Base-by-base conservation (phyloP, 2,888 invertebrate species). In the Athalia cordata region DNA sequence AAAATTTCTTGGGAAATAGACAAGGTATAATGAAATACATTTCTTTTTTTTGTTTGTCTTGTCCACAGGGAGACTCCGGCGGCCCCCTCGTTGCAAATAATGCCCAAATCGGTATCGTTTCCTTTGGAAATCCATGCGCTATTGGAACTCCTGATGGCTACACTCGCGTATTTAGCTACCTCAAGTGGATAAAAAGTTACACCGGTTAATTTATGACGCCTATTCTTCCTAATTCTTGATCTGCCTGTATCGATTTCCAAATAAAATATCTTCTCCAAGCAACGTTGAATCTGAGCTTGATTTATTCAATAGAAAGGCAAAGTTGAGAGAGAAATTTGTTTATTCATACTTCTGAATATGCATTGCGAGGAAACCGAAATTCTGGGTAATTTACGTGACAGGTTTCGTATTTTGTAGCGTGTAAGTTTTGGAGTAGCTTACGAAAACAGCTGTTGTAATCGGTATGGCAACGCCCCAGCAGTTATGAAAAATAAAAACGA, bases 121-220 rank as follows among this genome's bases (percentile, higher is more conserved):
- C 89, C 13, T 89, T 85, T 84, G 88, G 86, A n/a, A 80, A 81
- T 45, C 86, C 86, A 1, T 89, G 89, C 77, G 89, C 85, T 4
- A 77, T 79, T 74, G 88, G 88, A 11, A 80, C 82, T 75, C 88
- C 88, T 5, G 88, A 88, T 78, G 87, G 89, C 5, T 87, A 86
- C 80, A 87, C 88, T 4, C 83, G 85, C 70, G 87, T 89, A 5
- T 84, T 79, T 62, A 78, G 77, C 11, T 89, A 86, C 79, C 70
- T 83, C 5, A 78, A 83, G 72, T 89, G 89, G 89, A 89, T 89
- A n/a, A 43, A 43, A 55, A 9, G 29, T 52, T 55, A 6, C 55
- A 68, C 68, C 52, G 57, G 57, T 67, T 77, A 43, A 52, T 52
- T 47, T 68, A 3, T 4, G 8, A 7, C n/a, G n/a, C n/a, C n/a